phyloP scores from a whole-genome alignment of 1,140 invertebrate genomes.

The Micrasema longulum region DNA sequence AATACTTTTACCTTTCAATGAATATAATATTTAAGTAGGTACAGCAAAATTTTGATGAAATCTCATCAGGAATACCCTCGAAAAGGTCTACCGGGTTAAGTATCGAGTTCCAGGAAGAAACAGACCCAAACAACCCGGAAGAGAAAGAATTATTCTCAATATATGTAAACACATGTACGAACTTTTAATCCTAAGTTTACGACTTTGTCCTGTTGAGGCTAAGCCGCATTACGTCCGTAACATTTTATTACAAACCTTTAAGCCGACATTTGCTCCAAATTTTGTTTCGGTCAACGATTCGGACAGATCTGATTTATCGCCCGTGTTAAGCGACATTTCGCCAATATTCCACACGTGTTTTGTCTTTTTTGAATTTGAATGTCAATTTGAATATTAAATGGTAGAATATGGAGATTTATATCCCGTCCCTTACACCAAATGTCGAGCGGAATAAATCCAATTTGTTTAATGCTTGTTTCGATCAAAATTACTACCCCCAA shows the following conservation, averaged over 20 bases:
- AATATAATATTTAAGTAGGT: no score
- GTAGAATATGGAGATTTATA: no score
- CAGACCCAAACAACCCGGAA: conserved; percentile 1
- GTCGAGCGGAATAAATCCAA: no score
- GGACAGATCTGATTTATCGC: conserved; percentile 24
- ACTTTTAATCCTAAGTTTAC: conserved; percentile 25
- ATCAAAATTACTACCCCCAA: no score
- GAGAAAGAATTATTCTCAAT: neutral
- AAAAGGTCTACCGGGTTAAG: no score
- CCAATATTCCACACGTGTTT: conserved; percentile 15
- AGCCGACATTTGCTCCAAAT: conserved; percentile 30
- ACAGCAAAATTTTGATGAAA: no score
- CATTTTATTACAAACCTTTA: conserved; percentile 26
- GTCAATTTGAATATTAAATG: conserved; percentile 13
- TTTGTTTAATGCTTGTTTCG: no score
- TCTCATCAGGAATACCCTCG: no score
- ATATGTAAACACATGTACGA: conserved; percentile 25
- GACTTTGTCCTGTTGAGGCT: neutral
- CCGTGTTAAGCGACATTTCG: conserved; percentile 16
- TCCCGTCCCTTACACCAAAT: no score
- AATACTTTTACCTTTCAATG: no score
- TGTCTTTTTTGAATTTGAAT: conserved; percentile 16
- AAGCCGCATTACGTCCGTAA: conserved; percentile 8
- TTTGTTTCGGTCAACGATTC: conserved; percentile 25
- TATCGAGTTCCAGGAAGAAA: no score